These are phyloP conservation scores for Prionace glauca DNA, from an alignment of 2,797 vertebrate genomes.

Conservation along the genomic window DNA sequence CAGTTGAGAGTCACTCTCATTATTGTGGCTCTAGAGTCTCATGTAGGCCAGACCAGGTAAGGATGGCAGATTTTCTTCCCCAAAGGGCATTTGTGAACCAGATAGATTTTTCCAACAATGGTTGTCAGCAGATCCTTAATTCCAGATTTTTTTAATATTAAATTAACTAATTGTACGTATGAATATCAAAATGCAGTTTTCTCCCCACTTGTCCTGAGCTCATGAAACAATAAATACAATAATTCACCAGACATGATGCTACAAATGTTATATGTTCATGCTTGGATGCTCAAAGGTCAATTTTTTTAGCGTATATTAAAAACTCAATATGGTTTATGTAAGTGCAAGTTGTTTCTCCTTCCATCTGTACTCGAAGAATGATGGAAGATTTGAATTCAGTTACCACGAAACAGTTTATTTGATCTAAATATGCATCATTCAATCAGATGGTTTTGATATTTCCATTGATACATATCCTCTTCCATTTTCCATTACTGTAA, in stretches of 20 bases:
- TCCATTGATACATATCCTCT: conserved; percentile 45
- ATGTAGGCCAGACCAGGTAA: too few relatives aligned
- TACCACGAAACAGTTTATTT: conserved; percentile 6
- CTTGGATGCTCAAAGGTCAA: not conserved
- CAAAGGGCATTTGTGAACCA: too few relatives aligned
- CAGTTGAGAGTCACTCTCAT: too few relatives aligned
- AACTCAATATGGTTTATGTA: not conserved
- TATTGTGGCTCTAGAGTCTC: too few relatives aligned
- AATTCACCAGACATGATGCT: not conserved
- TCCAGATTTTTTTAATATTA: too few relatives aligned
- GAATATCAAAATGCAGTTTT: not conserved
- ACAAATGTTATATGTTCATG: not conserved
- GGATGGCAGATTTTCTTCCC: too few relatives aligned
- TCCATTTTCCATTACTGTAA: conserved; percentile 49
- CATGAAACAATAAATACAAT: not conserved
- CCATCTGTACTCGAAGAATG: not conserved
- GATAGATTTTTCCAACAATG: too few relatives aligned
- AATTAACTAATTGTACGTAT: not conserved
- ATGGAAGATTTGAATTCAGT: conserved; percentile 8
- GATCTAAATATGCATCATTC: not conserved
- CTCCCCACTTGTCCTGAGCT: not conserved
- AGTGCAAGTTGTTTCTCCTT: not conserved
- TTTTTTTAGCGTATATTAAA: not conserved
- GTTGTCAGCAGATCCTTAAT: too few relatives aligned
- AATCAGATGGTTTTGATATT: conserved; percentile 18